Evolutionary conservation across 2,113 vertebrate genomes (phyloP).

Genomic region (Lasiurus cinereus): DNA sequence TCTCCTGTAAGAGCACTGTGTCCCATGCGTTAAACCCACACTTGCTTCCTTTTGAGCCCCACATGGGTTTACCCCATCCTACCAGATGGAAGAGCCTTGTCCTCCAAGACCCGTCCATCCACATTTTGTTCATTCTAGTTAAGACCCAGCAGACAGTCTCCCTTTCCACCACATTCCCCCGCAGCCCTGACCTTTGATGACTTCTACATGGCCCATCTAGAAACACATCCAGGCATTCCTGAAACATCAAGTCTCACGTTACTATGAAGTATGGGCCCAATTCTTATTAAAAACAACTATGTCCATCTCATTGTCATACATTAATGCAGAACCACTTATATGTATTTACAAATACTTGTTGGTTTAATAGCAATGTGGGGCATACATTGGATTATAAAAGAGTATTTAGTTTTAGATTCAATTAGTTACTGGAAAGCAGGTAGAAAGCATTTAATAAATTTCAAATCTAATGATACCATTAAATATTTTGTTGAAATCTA

Average conservation of each 20-base stretch:
- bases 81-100: background rate
- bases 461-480: background rate
- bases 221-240: background rate
- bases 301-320: background rate
- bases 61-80: background rate
- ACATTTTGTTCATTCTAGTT: too few species aligned
- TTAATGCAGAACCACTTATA: background rate
- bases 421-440: background rate
- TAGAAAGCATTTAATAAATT: background rate
- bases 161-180: background rate
- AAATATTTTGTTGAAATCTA: background rate
- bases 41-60: background rate
- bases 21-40: background rate
- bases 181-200: background rate
- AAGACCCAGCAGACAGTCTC: background rate
- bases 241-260: background rate
- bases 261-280: too few species aligned
- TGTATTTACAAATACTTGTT: background rate
- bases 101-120: background rate
- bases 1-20: background rate
- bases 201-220: background rate
- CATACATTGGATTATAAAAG: background rate
- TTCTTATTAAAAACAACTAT: background rate
- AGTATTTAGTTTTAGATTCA: background rate
- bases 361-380: background rate